phyloP scores from a whole-genome alignment of 2,797 vertebrate genomes.

The Sylvia borin region DNA sequence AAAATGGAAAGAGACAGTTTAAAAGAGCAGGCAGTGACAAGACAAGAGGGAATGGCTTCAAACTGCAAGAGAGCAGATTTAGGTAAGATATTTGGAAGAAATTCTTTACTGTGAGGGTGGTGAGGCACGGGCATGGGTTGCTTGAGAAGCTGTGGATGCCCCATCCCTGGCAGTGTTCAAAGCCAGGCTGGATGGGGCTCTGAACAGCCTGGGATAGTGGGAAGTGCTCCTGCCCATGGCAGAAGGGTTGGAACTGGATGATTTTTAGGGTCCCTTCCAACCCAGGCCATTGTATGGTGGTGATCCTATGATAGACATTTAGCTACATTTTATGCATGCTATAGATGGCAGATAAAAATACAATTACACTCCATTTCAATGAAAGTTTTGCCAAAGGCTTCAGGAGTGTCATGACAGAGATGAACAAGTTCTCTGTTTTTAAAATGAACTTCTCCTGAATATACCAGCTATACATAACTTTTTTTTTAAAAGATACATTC shows the following conservation, averaged over 20 bases:
- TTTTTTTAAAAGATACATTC: neutral
- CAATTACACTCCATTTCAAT: accelerated
- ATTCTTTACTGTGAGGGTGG: neutral
- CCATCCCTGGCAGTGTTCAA: accelerated
- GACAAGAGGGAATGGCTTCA: neutral
- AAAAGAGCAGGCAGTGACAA: neutral
- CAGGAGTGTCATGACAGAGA: neutral
- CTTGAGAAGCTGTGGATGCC: accelerated
- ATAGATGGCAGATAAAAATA: neutral
- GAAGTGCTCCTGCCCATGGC: accelerated
- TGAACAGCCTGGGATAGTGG: accelerated
- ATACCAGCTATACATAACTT: neutral
- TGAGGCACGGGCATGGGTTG: too few species aligned
- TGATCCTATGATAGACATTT: neutral
- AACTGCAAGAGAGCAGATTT: neutral
- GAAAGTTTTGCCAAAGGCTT: neutral
- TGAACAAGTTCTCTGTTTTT: neutral
- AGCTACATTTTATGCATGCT: neutral
- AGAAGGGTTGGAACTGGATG: accelerated
- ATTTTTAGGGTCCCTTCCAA: neutral
- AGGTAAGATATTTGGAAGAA: neutral
- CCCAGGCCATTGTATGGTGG: neutral
- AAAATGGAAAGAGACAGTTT: accelerated
- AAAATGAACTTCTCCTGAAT: neutral
- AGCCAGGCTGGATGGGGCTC: accelerated